Evolutionary conservation across 2,797 vertebrate species (phyloP).

Genomic region (Diplodus sargus): DNA sequence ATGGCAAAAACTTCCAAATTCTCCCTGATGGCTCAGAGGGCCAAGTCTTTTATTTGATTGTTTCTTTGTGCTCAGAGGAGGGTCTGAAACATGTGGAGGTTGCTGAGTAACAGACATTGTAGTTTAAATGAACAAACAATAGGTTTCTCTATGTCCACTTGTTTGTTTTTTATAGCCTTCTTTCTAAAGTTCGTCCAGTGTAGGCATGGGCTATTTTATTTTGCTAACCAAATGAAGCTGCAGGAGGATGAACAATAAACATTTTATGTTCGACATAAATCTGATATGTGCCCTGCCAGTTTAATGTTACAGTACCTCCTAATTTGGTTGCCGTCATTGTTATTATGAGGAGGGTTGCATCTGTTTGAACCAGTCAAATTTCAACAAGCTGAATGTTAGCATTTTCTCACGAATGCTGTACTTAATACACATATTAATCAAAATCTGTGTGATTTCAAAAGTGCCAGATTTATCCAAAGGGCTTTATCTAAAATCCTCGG

Average conservation of each 20-base stretch:
- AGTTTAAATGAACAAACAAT: slow-evolving; percentile 19
- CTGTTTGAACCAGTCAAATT: neutral
- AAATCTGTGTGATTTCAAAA: neutral
- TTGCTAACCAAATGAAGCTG: slow-evolving; percentile 70
- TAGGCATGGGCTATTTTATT: slow-evolving; percentile 34
- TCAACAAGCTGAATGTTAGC: neutral
- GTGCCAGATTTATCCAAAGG: neutral
- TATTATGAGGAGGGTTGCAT: neutral
- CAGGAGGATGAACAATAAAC: neutral
- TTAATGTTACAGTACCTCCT: neutral
- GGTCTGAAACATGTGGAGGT: slow-evolving; percentile 10
- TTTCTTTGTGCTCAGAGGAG: slow-evolving; percentile 40
- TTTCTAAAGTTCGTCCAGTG: slow-evolving; percentile 21
- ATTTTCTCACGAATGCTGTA: neutral
- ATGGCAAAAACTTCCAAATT: slow-evolving; percentile 20
- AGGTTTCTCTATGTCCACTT: slow-evolving; percentile 23
- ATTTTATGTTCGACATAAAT: slow-evolving; percentile 12
- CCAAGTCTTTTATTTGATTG: slow-evolving; percentile 7
- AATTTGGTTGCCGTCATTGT: slow-evolving; percentile 2
- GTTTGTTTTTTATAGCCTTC: slow-evolving; percentile 39
- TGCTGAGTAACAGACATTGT: slow-evolving; percentile 9
- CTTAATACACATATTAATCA: neutral
- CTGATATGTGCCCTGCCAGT: neutral
- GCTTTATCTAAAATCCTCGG: neutral
- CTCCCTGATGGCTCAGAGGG: neutral